These are phyloP conservation scores for Cnemophilus loriae DNA, from an alignment of 2,113 vertebrate genomes.

Conservation along the genomic window DNA sequence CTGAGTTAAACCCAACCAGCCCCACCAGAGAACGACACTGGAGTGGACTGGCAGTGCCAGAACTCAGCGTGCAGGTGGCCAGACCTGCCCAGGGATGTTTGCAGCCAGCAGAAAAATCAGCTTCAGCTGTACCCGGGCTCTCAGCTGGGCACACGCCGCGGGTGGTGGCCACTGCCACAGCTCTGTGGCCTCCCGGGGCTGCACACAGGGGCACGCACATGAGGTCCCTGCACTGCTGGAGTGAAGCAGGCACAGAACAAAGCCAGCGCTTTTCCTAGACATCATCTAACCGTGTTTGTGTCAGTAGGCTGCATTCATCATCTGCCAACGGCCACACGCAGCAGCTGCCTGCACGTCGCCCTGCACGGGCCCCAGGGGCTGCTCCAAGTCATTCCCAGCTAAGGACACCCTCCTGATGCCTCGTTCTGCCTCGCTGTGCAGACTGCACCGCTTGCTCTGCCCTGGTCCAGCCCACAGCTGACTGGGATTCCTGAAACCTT, in stretches of 20 bases:
- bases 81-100: not conserved
- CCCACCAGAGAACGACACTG: not conserved
- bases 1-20: not conserved
- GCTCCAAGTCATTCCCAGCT: not conserved
- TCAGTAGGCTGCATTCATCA: not conserved
- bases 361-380: not conserved
- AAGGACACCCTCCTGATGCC: not conserved
- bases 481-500: not conserved
- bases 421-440: not conserved
- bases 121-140: fast-evolving
- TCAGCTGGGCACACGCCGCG: fast-evolving
- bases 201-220: fast-evolving
- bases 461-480: not conserved
- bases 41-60: not conserved
- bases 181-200: fast-evolving
- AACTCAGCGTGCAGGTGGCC: not conserved
- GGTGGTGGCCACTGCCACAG: not conserved
- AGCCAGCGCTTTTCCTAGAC: not conserved
- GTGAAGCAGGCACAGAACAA: not conserved
- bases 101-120: not conserved
- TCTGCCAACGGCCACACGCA: not conserved
- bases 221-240: not conserved
- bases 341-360: not conserved
- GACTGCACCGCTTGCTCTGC: not conserved
- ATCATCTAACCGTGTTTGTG: not conserved